A percentile compares a stretch with the other conserved stretches of the same genome.
These are phyloP conservation scores for Yponomeuta sedellus DNA, from an alignment of 2,888 invertebrate genomes.

Conservation along the genomic window DNA sequence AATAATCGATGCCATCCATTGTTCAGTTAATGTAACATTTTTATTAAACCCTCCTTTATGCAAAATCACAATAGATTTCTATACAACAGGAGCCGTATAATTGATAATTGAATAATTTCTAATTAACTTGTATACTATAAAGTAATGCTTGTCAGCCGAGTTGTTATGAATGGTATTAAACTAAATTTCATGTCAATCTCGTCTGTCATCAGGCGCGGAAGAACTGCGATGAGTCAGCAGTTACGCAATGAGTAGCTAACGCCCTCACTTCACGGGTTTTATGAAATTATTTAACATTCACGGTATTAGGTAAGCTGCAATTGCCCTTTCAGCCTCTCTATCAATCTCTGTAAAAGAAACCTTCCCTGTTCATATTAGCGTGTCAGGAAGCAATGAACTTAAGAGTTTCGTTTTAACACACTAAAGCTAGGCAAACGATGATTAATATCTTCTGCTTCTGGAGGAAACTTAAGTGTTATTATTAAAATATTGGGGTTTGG, in stretches of 20 bases:
- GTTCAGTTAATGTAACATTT: no score
- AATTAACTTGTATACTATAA: neutral
- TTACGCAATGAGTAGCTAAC: neutral
- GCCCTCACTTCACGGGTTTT: neutral
- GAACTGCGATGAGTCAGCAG: neutral
- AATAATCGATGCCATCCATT: no score
- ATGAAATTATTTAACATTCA: neutral
- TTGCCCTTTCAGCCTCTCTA: neutral
- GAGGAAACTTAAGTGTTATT: no score
- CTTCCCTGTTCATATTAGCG: no score
- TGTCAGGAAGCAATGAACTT: no score
- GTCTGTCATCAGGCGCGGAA: neutral
- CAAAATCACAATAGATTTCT: neutral
- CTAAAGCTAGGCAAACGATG: no score
- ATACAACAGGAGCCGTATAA: no score
- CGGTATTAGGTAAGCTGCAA: neutral
- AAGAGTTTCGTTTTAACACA: no score
- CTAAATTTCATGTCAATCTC: constrained; percentile 1
- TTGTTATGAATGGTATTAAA: neutral
- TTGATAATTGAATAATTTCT: neutral
- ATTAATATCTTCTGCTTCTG: no score
- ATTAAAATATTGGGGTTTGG: no score
- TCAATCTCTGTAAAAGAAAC: neutral
- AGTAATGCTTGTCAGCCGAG: neutral
- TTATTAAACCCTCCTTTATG: neutral